A percentile compares a stretch with the other conserved stretches of the same genome.
These are phyloP conservation scores for Panzeria rudis DNA, from an alignment of 2,888 invertebrate genomes.

Conservation along the genomic window DNA sequence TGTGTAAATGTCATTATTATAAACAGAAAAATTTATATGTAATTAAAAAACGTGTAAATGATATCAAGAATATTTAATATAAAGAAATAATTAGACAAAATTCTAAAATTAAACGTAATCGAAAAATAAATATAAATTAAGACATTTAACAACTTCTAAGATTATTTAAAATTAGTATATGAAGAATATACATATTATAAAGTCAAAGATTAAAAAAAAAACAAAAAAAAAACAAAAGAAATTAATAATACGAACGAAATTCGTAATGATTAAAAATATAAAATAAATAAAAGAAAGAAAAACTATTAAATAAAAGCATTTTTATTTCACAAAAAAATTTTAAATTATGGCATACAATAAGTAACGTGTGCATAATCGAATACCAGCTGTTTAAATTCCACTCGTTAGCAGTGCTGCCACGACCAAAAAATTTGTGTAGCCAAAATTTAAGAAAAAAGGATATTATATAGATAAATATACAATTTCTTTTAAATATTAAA, in stretches of 20 bases:
- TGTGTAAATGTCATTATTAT: slow-evolving; percentile 67
- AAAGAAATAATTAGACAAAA: slow-evolving; percentile 47
- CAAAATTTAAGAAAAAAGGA: too few relatives aligned
- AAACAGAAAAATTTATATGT: slow-evolving; percentile 41
- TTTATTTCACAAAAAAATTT: slow-evolving; percentile 6
- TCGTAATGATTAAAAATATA: slow-evolving; percentile 46
- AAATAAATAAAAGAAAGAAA: slow-evolving; percentile 53
- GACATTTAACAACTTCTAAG: slow-evolving; percentile 32
- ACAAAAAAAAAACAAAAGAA: slow-evolving; percentile 5
- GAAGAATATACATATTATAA: slow-evolving; percentile 23
- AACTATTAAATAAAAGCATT: slow-evolving; percentile 38
- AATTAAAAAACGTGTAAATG: slow-evolving; percentile 48
- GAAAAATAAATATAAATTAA: slow-evolving; percentile 42
- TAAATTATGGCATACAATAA: too few relatives aligned
- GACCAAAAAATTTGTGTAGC: too few relatives aligned
- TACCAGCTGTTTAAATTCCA: too few relatives aligned
- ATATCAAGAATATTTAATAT: slow-evolving; percentile 44
- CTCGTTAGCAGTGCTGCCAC: too few relatives aligned
- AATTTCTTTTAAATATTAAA: too few relatives aligned
- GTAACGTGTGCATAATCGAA: too few relatives aligned
- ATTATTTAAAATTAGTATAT: slow-evolving; percentile 48
- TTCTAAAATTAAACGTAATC: slow-evolving; percentile 64
- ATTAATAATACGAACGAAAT: slow-evolving; percentile 53
- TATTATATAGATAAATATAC: too few relatives aligned
- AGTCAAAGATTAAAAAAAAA: slow-evolving; percentile 41